Percentiles rank a stretch among this genome's conserved stretches.
These are phyloP conservation scores for Calliphora vomitoria DNA, from an alignment of 2,888 invertebrate species.

Conservation along the genomic window DNA sequence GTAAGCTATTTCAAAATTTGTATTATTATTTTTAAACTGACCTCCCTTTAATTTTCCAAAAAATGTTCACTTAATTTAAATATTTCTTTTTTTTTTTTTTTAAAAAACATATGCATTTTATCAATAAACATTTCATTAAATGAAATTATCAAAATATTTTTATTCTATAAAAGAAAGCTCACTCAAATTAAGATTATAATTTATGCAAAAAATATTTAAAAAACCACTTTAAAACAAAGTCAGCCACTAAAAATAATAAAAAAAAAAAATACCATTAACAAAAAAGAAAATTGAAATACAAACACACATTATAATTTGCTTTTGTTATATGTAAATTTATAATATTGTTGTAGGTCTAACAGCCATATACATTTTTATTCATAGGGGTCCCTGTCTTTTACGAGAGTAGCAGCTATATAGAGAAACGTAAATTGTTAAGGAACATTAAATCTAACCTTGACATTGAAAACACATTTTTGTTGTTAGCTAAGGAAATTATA, in stretches of 20 bases:
- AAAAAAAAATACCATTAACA: conserved; percentile 26
- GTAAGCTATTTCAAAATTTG: too few relatives aligned
- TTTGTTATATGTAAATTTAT: conserved; percentile 27
- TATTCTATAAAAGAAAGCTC: background rate
- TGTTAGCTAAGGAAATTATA: conserved; percentile 12
- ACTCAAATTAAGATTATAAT: conserved; percentile 25
- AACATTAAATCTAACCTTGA: conserved; percentile 58
- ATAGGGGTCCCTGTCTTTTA: conserved; percentile 13
- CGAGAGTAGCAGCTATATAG: background rate
- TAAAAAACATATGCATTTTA: conserved; percentile 49
- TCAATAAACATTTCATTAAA: conserved; percentile 62
- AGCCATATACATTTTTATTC: background rate
- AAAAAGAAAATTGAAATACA: conserved; percentile 28
- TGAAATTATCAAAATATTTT: conserved; percentile 21
- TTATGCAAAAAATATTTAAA: conserved; percentile 34
- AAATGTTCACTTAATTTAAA: conserved; percentile 1
- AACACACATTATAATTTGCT: background rate
- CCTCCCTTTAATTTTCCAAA: too few relatives aligned
- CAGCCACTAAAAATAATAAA: conserved; percentile 37
- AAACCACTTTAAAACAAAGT: conserved; percentile 34
- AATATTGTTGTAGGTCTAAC: conserved; percentile 7
- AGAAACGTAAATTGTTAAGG: conserved; percentile 15
- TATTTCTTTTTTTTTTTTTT: too few relatives aligned
- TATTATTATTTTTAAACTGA: background rate
- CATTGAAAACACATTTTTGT: conserved; percentile 43